A percentile compares a stretch with the other conserved stretches of the same genome.
These are phyloP conservation scores for Haliclona indistincta DNA, from an alignment of 37 sponge, comb jelly and placozoan species.

Conservation along the genomic window DNA sequence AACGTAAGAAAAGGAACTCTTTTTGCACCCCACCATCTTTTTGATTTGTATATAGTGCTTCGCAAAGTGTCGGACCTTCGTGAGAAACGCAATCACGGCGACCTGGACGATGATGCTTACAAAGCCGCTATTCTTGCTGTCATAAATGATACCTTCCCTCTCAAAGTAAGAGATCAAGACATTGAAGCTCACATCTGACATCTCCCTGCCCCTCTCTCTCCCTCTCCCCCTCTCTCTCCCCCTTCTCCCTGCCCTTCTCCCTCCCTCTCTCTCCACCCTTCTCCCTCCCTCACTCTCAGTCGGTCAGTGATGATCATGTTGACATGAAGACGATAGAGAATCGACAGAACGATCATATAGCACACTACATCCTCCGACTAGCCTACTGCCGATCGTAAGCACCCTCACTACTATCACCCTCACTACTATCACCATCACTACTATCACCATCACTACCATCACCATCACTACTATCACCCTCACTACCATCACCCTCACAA, in stretches of 20 bases:
- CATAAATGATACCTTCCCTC: constrained; percentile 38
- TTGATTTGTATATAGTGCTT: constrained; percentile 27
- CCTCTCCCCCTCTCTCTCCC: not conserved
- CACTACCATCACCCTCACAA: not conserved
- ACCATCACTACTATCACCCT: not conserved
- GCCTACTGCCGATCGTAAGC: constrained; percentile 87
- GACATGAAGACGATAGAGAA: constrained; percentile 26
- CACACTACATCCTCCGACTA: constrained; percentile 94
- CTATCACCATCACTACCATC: not conserved
- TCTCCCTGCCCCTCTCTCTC: not conserved
- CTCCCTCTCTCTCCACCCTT: not conserved
- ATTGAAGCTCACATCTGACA: not conserved
- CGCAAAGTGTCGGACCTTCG: constrained; percentile 31
- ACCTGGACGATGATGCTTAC: not conserved
- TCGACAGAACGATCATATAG: constrained; percentile 83
- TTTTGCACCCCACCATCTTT: not conserved
- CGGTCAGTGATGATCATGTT: not conserved
- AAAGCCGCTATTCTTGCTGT: constrained; percentile 17
- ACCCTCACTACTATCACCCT: not conserved
- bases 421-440: not conserved
- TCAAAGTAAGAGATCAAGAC: constrained; percentile 32
- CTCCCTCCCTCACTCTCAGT: not conserved
- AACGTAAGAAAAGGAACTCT: constrained; percentile 39
- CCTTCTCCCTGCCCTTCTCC: not conserved
- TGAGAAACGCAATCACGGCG: constrained; percentile 18